Conservation (phyloP, 2,797 vertebrate genomes). For the Helicolenus hilgendorfi region DNA sequence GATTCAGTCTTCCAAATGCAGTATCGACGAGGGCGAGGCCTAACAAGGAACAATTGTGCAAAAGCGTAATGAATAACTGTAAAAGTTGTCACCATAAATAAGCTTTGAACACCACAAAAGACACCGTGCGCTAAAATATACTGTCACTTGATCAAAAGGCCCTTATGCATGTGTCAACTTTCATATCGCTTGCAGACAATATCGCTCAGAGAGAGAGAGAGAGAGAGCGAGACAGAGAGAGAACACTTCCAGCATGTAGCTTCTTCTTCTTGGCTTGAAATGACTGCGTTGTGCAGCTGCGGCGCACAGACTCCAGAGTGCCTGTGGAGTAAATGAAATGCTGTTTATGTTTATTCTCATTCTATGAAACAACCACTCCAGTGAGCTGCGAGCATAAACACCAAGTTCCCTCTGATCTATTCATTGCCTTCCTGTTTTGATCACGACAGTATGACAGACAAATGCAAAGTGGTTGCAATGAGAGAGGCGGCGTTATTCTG, state of each 20-base stretch:
- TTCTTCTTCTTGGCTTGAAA: slow-evolving; percentile 18
- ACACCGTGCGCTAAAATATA: slow-evolving; percentile 8
- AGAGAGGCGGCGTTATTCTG: slow-evolving; percentile 40
- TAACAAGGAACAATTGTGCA: not conserved
- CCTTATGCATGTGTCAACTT: slow-evolving; percentile 29
- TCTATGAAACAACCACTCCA: slow-evolving; percentile 36
- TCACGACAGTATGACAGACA: slow-evolving; percentile 43
- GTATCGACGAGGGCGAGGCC: not conserved
- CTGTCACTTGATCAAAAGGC: slow-evolving; percentile 60
- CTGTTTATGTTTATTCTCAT: slow-evolving; percentile 64
- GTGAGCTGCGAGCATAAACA: slow-evolving; percentile 35
- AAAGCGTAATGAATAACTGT: not conserved
- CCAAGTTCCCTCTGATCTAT: slow-evolving; percentile 44
- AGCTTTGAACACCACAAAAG: slow-evolving; percentile 1
- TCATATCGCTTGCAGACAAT: slow-evolving; percentile 28
- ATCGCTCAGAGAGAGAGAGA: not conserved
- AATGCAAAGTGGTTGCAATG: slow-evolving; percentile 49
- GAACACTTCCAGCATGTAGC: not conserved
- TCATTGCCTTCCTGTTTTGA: slow-evolving; percentile 59
- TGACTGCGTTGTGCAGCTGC: not conserved
- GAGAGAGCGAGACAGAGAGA: not conserved
- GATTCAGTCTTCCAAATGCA: not conserved
- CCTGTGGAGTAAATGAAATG: slow-evolving; percentile 43
- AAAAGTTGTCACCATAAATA: slow-evolving; percentile 16
- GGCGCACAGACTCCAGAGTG: slow-evolving; percentile 14